Percentiles rank a stretch among this genome's conserved stretches.
Conservation (phyloP, 2,113 vertebrate species). For the Nycticryphes semicollaris region DNA sequence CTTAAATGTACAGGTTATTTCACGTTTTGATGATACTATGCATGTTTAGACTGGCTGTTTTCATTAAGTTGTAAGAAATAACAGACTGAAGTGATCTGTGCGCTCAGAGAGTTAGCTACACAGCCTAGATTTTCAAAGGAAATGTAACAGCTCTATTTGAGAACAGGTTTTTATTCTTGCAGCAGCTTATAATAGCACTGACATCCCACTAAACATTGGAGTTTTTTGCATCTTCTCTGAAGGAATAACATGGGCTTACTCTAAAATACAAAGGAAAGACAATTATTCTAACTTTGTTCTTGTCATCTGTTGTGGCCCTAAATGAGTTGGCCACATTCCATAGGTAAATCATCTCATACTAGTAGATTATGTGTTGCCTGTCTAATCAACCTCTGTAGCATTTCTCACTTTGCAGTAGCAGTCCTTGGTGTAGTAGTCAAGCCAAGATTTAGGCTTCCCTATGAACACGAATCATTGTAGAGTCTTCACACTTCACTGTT, state of each 20-base stretch:
- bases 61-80: background rate
- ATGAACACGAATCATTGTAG: background rate
- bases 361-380: background rate
- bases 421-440: background rate
- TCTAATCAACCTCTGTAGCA: background rate
- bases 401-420: background rate
- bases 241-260: background rate
- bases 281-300: background rate
- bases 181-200: background rate
- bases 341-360: background rate
- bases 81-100: background rate
- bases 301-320: background rate
- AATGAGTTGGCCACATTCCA: background rate
- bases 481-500: background rate
- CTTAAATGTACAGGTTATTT: background rate
- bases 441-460: background rate
- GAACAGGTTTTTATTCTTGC: background rate
- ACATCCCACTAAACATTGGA: background rate
- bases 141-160: background rate
- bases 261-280: background rate
- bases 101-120: background rate
- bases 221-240: background rate
- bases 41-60: background rate
- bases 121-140: background rate
- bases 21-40: background rate